Evolutionary conservation across 2,797 vertebrate genomes (phyloP).

Genomic region (Amblyraja radiata): DNA sequence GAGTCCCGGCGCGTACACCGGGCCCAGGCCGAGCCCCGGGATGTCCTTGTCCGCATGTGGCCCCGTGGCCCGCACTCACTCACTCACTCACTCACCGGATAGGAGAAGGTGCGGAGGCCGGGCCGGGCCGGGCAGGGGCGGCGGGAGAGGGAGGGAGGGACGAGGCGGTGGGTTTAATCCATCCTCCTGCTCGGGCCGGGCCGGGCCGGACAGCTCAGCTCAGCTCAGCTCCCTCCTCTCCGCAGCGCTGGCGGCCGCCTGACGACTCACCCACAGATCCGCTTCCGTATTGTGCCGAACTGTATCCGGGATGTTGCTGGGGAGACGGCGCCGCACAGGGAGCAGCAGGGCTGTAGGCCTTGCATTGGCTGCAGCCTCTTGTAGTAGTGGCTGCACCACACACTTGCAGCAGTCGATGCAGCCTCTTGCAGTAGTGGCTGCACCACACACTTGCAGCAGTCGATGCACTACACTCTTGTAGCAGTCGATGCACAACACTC

Average conservation of each 20-base stretch:
- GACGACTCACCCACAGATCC: not conserved
- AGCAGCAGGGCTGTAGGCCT: not conserved
- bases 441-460: too few relatives aligned
- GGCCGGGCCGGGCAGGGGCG: not conserved
- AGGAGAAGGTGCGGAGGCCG: not conserved
- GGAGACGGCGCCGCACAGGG: not conserved
- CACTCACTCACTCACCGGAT: not conserved
- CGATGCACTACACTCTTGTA: too few relatives aligned
- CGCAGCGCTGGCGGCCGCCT: not conserved
- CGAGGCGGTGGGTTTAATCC: not conserved
- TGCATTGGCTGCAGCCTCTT: too few relatives aligned
- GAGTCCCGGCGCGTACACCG: too few relatives aligned
- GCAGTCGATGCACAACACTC: too few relatives aligned
- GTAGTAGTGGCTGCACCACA: too few relatives aligned
- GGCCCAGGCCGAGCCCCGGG: fast-evolving
- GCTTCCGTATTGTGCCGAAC: not conserved
- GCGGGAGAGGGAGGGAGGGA: not conserved
- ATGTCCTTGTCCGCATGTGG: not conserved
- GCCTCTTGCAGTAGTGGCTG: too few relatives aligned
- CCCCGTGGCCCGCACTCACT: too few relatives aligned
- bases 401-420: too few relatives aligned
- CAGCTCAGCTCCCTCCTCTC: too few relatives aligned
- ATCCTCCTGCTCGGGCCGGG: not conserved
- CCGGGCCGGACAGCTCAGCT: too few relatives aligned
- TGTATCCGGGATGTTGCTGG: not conserved